Base-by-base conservation (phyloP, 2,113 vertebrate species). In the Myiopsitta monachus region DNA sequence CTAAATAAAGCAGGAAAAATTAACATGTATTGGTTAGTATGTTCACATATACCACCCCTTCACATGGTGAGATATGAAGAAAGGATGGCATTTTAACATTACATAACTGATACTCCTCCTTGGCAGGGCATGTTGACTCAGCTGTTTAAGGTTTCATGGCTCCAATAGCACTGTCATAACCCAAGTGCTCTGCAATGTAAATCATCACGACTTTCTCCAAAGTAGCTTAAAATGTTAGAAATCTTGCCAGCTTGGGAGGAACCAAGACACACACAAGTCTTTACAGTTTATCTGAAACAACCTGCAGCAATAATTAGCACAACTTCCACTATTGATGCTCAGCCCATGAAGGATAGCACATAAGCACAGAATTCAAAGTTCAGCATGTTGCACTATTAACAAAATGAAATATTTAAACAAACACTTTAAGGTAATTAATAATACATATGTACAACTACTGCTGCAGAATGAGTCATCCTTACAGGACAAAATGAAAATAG, bases 371-470 rank as follows among this genome's bases (percentile, higher is more conserved):
- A 96, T 91, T 95, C 94, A 62, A 95, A 95, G 62, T 39, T 78
- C 97, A 97, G 94, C 86, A 93, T 80, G 91, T 87, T 90, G 88
- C 92, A 96, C 96, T 97, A 90, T 88, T 95, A 95, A 67, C 57
- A 96, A 94, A 94, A 97, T 97, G 88, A 98, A 97, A 97, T 93
- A 97, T 96, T 97, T 93, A 97, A 97, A 84, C 91, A 96, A 89
- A 76, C 91, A 95, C 82, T 96, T 97, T 87, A 31, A 95, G 92
- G 66, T 95, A 90, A 97, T 98, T 94, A 98, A 98, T 97, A 97
- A 98, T 97, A 97, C 63, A 98, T 96, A 81, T 16, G 33, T 86
- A 89, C 33, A 61, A 79, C 92, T 93, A 92, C 73, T 95, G 64
- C 80, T 94, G 87, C 89, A 88, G 81, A 97, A 97, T 86, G 89